Conservation (phyloP, 1,140 invertebrate species). For the Dendrolimus punctatus region DNA sequence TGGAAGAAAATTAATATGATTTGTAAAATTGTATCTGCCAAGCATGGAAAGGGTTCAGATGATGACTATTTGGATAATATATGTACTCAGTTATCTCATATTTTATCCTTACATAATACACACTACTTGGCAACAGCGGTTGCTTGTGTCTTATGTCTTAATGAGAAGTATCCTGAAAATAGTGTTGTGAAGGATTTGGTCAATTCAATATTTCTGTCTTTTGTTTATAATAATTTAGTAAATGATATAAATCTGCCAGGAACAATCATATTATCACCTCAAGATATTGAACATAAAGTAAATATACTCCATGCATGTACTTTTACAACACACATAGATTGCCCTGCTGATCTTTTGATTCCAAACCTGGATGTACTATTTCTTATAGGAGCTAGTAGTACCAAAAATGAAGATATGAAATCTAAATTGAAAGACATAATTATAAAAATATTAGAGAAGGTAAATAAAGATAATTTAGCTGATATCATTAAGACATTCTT, state of each 20-base stretch:
- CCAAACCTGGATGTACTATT: slow-evolving; percentile 52
- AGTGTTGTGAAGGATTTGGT: slow-evolving; percentile 58
- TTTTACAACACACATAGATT: slow-evolving; percentile 34
- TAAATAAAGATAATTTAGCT: slow-evolving; percentile 25
- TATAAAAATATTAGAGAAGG: slow-evolving; percentile 41
- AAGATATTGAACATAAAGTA: slow-evolving; percentile 59
- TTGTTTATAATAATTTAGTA: slow-evolving; percentile 36
- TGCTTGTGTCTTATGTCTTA: slow-evolving; percentile 70
- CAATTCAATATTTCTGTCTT: slow-evolving; percentile 55
- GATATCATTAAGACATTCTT: slow-evolving; percentile 29
- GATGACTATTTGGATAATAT: slow-evolving; percentile 72
- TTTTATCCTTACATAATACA: slow-evolving; percentile 58
- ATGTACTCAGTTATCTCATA: slow-evolving; percentile 65
- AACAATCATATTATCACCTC: slow-evolving; percentile 49
- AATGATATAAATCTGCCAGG: slow-evolving; percentile 33
- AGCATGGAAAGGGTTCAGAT: slow-evolving; percentile 67
- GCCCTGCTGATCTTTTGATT: slow-evolving; percentile 28
- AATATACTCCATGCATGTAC: slow-evolving; percentile 61
- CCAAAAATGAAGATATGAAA: slow-evolving; percentile 35
- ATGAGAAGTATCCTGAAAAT: slow-evolving; percentile 62
- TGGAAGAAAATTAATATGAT: slow-evolving; percentile 80
- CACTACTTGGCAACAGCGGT: slow-evolving; percentile 67
- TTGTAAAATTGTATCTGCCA: slow-evolving; percentile 75
- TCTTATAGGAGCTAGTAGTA: slow-evolving; percentile 36
- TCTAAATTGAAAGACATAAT: slow-evolving; percentile 50